Evolutionary conservation across 35 echinoderm and acorn worm species (phyloP), one percentile per base, ranked within the genome.

Genomic region (Amphiura filiformis): DNA sequence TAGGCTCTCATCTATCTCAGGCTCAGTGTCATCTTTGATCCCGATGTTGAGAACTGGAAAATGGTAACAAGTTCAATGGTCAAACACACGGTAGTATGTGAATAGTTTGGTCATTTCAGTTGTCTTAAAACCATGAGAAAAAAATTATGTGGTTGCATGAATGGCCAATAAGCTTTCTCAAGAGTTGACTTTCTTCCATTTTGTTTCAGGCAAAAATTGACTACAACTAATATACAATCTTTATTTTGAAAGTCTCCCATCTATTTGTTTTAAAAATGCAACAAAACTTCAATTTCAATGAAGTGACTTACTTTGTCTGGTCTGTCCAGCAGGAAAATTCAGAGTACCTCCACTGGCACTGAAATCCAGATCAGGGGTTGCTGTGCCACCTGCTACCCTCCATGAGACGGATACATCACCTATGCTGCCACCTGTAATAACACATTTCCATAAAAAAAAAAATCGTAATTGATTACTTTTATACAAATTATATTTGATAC

Each of bases 321-420:
- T 92, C 84, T 98, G 78, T 39, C 92, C 90, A 1, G 89, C 86
- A 12, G 89, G 80, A 82, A 98, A 98, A 41, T 91, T 94, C n/a
- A 98, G 89, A 18, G 96, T 90, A 1, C 89, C 96, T 40, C 96
- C 96, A 57, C 92, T 94, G 18, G 96, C 96, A 39, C 85, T 92
- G 93, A 89, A 98, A 80, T 98, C 96, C 14, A 89, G 13, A 39
- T 79, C 93, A 20, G 80, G 40, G 30, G 82, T 89, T 28, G 93
- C 96, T 18, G 89, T 92, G 20, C 87, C 86, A 40, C 79, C 56
- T 37, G 92, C 83, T 39, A 91, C 93, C 78, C 70, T 87, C 96
- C 96, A 98, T 0, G 96, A 92, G 13, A 98, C 87, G 18, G 82
- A 82, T 14, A 98, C 96, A 85, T 98, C 96, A 40, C 96, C 96